Evolutionary conservation across 2,797 vertebrate species (phyloP), one percentile per base, ranked within the genome.

Genomic region (Fringilla coelebs): DNA sequence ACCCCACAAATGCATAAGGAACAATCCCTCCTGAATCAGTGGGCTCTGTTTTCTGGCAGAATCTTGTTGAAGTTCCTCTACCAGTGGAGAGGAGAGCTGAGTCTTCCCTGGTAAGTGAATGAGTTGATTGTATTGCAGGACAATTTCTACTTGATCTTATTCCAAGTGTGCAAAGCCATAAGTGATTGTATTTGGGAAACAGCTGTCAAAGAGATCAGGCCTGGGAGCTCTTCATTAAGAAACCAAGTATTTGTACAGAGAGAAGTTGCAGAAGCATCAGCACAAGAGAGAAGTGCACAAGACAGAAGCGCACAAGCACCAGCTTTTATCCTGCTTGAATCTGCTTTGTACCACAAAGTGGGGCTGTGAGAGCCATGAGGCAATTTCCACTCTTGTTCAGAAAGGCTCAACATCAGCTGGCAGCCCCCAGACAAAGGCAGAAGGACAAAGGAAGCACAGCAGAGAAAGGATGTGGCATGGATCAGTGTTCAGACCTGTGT

Each of bases 131-230:
- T 78, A 78, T 32, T 76, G 63, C 55, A 85, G 38, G 78, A 87
- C 72, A 79, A 71, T 65, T 89, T 94, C 78, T 72, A 65, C 52
- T 71, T 88, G 62, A 73, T 40, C 67, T 73, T 66, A 21, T 94
- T 93, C 76, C 88, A 87, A 88, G 45, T 58, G 41, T 76, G 73
- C 66, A 95, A 93, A 86, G 16, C 34, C 43, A 20, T 49, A 92
- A 86, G 60, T 68, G 70, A 80, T 89, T 93, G 40, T n/a, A 63
- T 88, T 93, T 84, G 77, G 38, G 77, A 34, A 91, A 90, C 20
- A 74, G 31, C 66, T 62, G 51, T 45, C 87, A 92, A 85, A 92
- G 58, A 85, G 36, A 72, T 65, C 70, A 70, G 62, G 72, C 52
- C 43, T 78, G 32, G 55, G n/a, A 88, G 24, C 12, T 85, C 65